phyloP scores from a whole-genome alignment of 2,888 invertebrate genomes.

The Aporophyla nigra region DNA sequence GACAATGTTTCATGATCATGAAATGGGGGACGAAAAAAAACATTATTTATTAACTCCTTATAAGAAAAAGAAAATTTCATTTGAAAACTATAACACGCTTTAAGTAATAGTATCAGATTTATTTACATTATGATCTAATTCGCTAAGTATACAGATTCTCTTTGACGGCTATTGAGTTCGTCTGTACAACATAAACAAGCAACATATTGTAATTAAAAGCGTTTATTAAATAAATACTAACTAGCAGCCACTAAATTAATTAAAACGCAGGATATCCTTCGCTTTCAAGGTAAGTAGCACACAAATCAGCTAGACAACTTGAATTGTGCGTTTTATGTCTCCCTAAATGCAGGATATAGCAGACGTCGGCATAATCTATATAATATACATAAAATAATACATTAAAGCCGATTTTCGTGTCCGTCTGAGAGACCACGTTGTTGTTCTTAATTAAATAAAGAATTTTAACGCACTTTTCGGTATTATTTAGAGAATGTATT shows the following conservation, averaged over 20 bases:
- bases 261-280: slow-evolving; percentile 36
- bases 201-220: not conserved
- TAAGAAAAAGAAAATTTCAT: not conserved
- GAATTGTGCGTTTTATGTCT: not conserved
- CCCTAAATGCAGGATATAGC: not conserved
- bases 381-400: too few species aligned
- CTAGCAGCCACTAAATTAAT: not conserved
- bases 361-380: not conserved
- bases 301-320: slow-evolving; percentile 2
- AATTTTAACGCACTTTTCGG: too few species aligned
- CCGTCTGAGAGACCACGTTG: too few species aligned
- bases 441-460: too few species aligned
- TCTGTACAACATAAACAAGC: not conserved
- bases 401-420: too few species aligned
- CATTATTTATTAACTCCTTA: too few species aligned
- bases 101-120: not conserved
- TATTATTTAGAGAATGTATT: too few species aligned
- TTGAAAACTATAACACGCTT: not conserved
- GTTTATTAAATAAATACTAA: slow-evolving; percentile 17
- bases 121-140: not conserved
- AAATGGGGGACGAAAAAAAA: too few species aligned
- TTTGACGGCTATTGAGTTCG: not conserved
- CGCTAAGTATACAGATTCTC: too few species aligned
- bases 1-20: too few species aligned
- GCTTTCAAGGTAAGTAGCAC: slow-evolving; percentile 22